Evolutionary conservation across 2,113 vertebrate species (phyloP).

Genomic region (Antechinus flavipes): DNA sequence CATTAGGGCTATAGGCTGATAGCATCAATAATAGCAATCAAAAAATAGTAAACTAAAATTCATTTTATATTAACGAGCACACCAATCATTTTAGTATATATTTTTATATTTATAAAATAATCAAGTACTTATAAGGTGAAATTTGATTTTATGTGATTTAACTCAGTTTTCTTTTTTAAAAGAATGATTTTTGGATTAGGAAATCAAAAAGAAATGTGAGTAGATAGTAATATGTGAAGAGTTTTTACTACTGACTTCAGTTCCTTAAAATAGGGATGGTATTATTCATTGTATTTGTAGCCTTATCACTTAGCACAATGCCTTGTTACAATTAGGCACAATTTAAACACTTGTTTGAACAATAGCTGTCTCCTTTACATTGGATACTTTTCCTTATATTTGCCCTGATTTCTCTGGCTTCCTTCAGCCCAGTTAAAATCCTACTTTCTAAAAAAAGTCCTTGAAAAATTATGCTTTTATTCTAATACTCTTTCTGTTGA

Average conservation of each 20-base stretch:
- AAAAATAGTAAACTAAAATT: neutral
- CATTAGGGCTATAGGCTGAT: neutral
- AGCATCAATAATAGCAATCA: neutral
- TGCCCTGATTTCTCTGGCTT: neutral
- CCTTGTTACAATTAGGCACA: neutral
- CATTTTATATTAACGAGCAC: neutral
- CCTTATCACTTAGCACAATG: neutral
- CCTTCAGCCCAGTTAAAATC: neutral
- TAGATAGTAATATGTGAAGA: neutral
- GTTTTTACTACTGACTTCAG: neutral
- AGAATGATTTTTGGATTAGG: neutral
- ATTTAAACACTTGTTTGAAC: neutral
- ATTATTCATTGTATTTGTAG: neutral
- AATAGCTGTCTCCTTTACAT: neutral
- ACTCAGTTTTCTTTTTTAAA: neutral
- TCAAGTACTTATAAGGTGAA: neutral
- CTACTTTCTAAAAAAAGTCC: neutral
- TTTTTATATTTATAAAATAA: neutral
- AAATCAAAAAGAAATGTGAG: neutral
- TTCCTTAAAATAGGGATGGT: neutral
- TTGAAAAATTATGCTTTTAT: neutral
- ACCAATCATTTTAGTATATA: neutral
- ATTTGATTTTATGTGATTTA: neutral
- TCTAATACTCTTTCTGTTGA: neutral
- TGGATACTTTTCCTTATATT: neutral